These are phyloP conservation scores for Dendrophyllia cribrosa DNA, from an alignment of 64 coral and sea anemone species.

Conservation along the genomic window DNA sequence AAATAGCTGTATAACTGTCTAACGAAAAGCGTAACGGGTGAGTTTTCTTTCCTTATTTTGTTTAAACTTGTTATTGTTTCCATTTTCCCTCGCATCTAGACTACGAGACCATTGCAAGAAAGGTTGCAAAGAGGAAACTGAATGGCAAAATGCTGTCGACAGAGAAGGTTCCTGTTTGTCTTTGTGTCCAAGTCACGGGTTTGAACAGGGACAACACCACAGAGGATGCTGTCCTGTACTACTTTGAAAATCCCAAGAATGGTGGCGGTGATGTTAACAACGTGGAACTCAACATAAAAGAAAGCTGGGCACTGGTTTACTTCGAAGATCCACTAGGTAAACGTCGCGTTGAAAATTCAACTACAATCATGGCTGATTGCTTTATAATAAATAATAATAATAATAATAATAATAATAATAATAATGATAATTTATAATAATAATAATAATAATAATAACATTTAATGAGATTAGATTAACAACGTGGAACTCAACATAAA, in stretches of 20 bases:
- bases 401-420: too few relatives aligned
- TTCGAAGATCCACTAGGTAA: conserved; percentile 25
- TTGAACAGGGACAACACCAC: conserved; percentile 11
- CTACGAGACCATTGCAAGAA: conserved; percentile 3
- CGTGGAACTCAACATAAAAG: background rate
- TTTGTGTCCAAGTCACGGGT: conserved; percentile 4
- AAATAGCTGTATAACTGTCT: too few relatives aligned
- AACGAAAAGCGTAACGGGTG: too few relatives aligned
- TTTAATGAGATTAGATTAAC: too few relatives aligned
- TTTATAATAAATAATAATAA: too few relatives aligned
- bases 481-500: background rate
- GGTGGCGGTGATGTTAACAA: conserved; percentile 8
- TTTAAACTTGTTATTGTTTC: too few relatives aligned
- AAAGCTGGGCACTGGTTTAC: conserved; percentile 27
- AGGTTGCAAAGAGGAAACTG: background rate
- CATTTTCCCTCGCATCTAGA: background rate
- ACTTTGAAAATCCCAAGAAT: conserved; percentile 36
- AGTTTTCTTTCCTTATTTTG: too few relatives aligned
- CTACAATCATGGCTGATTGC: background rate
- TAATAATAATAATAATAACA: too few relatives aligned
- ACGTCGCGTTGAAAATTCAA: background rate
- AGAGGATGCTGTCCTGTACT: background rate
- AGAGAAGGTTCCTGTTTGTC: conserved; percentile 11
- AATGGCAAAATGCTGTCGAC: background rate
- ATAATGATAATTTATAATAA: too few relatives aligned